Conservation (phyloP, 1,140 invertebrate genomes). For the Drosophila serrata region DNA sequence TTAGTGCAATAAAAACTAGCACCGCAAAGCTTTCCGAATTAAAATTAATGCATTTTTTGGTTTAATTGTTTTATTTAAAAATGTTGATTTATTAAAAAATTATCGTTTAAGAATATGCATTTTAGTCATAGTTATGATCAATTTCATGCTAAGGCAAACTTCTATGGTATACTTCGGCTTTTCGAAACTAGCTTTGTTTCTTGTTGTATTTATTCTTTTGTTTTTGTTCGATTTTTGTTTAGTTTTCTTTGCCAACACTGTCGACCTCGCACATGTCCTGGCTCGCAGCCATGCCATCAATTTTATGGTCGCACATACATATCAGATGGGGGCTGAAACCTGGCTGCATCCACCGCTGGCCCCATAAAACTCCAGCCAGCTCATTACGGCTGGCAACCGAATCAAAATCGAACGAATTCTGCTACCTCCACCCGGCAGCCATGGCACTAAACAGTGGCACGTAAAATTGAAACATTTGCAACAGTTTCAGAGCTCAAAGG, state of each 20-base stretch:
- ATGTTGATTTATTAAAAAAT: no score
- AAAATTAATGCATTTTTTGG: no score
- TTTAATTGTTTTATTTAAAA: no score
- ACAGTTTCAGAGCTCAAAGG: constrained; percentile 51
- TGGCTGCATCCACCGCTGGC: constrained; percentile 56
- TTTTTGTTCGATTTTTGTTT: not conserved
- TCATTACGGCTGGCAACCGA: constrained; percentile 69
- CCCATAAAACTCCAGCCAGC: constrained; percentile 66
- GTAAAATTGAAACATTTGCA: constrained; percentile 76
- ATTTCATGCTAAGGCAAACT: no score
- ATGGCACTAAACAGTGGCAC: constrained; percentile 63
- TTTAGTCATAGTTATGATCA: no score
- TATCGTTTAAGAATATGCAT: no score
- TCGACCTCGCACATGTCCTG: constrained; percentile 6
- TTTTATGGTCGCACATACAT: constrained; percentile 69
- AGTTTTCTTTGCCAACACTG: not conserved
- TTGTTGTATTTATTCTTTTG: not conserved
- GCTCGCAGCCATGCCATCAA: constrained; percentile 58
- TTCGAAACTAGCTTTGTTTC: no score
- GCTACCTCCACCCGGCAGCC: constrained; percentile 23
- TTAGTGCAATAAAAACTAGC: no score
- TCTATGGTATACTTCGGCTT: no score
- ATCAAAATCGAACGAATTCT: constrained; percentile 70
- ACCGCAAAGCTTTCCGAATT: no score
- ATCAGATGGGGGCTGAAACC: constrained; percentile 24